phyloP scores from a whole-genome alignment of 1,140 invertebrate genomes.

The Sweltsa coloradensis region DNA sequence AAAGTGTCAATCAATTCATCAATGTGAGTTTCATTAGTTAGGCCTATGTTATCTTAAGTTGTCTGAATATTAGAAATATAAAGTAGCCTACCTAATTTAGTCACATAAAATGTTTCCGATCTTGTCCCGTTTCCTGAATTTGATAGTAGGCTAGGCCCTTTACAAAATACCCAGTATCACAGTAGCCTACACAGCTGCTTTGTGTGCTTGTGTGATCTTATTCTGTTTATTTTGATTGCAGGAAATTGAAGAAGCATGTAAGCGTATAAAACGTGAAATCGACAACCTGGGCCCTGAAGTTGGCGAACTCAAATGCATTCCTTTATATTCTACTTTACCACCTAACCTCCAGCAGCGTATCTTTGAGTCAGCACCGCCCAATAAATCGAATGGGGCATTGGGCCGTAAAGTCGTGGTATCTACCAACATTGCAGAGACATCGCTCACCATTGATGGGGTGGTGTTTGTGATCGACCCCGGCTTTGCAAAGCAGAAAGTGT shows the following conservation, averaged over 20 bases:
- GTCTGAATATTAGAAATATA: too few species aligned
- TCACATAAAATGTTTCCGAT: too few species aligned
- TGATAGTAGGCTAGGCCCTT: too few species aligned
- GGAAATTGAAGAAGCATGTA: slow-evolving; percentile 99
- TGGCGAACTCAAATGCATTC: slow-evolving; percentile 96
- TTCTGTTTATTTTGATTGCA: too few species aligned
- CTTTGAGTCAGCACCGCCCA: slow-evolving; percentile 90
- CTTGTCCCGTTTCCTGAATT: too few species aligned
- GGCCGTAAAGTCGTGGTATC: slow-evolving; percentile 94
- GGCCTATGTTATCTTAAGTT: too few species aligned
- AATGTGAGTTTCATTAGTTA: too few species aligned
- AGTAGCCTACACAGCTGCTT: too few species aligned
- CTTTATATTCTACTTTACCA: slow-evolving; percentile 94
- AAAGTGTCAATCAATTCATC: too few species aligned
- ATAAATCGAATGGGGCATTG: slow-evolving; percentile 85
- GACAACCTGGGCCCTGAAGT: slow-evolving; percentile 94
- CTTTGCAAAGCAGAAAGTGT: slow-evolving; percentile 98
- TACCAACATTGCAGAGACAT: slow-evolving; percentile 99
- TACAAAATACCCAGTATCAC: too few species aligned
- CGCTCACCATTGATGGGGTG: slow-evolving; percentile 98
- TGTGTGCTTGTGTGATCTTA: too few species aligned
- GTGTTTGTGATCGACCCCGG: slow-evolving; percentile 99
- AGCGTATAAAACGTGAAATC: slow-evolving; percentile 91
- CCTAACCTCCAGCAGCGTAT: slow-evolving; percentile 96
- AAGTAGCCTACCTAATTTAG: too few species aligned